A percentile compares a stretch with the other conserved stretches of the same genome.
These are phyloP conservation scores for Stigmatopora nigra DNA, from an alignment of 2,113 vertebrate species.

Conservation along the genomic window DNA sequence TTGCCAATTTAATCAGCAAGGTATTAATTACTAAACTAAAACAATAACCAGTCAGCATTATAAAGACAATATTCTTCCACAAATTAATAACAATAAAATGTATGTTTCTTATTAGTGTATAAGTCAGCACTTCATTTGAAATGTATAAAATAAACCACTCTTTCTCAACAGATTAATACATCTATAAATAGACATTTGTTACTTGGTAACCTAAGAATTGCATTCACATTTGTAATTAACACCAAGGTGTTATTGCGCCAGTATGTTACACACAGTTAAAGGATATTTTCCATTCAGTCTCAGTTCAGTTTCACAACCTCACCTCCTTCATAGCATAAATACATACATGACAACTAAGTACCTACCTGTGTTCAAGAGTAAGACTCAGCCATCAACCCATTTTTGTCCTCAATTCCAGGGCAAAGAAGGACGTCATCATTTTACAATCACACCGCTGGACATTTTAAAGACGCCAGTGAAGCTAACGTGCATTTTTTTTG, in stretches of 20 bases:
- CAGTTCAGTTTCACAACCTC: constrained; percentile 15
- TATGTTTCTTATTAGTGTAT: constrained; percentile 16
- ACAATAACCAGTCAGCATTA: constrained; percentile 12
- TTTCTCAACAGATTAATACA: constrained; percentile 17
- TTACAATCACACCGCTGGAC: not conserved
- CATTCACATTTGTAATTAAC: constrained; percentile 34
- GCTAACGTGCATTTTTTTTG: not conserved
- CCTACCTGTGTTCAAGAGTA: constrained; percentile 34
- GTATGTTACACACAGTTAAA: constrained; percentile 17
- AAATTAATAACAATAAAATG: constrained; percentile 7
- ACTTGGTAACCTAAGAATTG: constrained; percentile 2
- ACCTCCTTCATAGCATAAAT: constrained; percentile 30
- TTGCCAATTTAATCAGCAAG: constrained; percentile 32
- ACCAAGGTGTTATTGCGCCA: constrained; percentile 9
- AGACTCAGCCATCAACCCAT: too few relatives aligned
- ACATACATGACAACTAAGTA: constrained; percentile 34
- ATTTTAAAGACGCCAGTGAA: not conserved
- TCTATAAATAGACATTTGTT: constrained; percentile 15
- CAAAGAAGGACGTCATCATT: not conserved
- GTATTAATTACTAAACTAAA: constrained; percentile 22
- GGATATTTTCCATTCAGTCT: constrained; percentile 7
- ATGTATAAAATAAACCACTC: constrained; percentile 22
- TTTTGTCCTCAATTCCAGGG: not conserved
- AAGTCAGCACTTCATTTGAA: constrained; percentile 36
- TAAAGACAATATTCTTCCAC: constrained; percentile 7